A percentile compares a stretch with the other conserved stretches of the same genome.
Conservation (phyloP, 2,113 vertebrate genomes). For the Ophthalmolycus amberensis region DNA sequence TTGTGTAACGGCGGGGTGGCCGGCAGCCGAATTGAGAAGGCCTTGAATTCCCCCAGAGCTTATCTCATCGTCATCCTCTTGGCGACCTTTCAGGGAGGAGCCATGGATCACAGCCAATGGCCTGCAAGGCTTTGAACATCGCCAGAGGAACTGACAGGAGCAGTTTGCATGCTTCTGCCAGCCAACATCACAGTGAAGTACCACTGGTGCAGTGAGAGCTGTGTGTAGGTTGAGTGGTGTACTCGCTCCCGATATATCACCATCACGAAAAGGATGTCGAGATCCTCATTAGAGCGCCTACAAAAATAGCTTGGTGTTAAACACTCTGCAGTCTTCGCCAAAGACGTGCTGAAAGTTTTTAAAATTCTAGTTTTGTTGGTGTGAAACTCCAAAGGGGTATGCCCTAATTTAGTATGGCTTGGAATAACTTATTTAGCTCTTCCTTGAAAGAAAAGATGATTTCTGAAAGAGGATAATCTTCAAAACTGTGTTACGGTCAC, state of each 20-base stretch:
- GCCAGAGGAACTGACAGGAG: constrained; percentile 57
- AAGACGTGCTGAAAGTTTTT: constrained; percentile 31
- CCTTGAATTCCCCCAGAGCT: constrained; percentile 69
- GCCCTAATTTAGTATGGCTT: not conserved
- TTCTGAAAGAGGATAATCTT: constrained; percentile 51
- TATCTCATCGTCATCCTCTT: constrained; percentile 70
- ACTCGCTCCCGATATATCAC: constrained; percentile 44
- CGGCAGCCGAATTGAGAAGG: constrained; percentile 46
- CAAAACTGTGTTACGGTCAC: constrained; percentile 41
- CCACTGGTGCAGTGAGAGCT: constrained; percentile 24
- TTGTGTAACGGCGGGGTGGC: constrained; percentile 39
- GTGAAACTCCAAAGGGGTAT: not conserved
- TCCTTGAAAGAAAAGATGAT: constrained; percentile 42
- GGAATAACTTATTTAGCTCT: constrained; percentile 19
- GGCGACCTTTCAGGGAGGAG: constrained; percentile 62
- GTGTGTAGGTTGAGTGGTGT: constrained; percentile 23
- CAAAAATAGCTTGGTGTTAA: constrained; percentile 70
- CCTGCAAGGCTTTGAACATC: constrained; percentile 56
- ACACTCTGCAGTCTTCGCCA: constrained; percentile 28
- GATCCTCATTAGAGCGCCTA: constrained; percentile 57
- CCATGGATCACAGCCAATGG: constrained; percentile 57
- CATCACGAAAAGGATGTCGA: constrained; percentile 58
- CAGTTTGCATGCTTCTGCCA: constrained; percentile 36
- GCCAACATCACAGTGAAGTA: constrained; percentile 32
- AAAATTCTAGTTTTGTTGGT: constrained; percentile 7